Evolutionary conservation across 2,797 vertebrate genomes (phyloP).

Genomic region (Xenops minutus): DNA sequence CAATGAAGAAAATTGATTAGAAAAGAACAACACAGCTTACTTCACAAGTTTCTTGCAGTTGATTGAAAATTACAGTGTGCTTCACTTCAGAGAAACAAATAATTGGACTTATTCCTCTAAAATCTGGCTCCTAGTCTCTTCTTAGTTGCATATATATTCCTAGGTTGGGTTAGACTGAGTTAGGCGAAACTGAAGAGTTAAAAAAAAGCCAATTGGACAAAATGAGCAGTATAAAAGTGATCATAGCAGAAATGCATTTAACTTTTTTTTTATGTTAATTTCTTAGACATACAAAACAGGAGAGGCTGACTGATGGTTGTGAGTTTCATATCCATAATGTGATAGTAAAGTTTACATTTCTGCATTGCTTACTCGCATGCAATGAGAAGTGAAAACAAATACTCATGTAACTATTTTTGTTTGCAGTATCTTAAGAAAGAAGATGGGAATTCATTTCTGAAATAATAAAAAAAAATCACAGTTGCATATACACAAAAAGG

Average conservation of each 20-base stretch:
- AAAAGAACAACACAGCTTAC: background rate
- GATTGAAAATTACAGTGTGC: background rate
- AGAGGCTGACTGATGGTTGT: background rate
- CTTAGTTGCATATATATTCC: background rate
- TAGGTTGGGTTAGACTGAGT: background rate
- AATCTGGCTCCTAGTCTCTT: background rate
- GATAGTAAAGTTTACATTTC: background rate
- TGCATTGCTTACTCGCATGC: background rate
- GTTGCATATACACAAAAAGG: background rate
- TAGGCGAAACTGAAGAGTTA: background rate
- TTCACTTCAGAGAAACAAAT: background rate
- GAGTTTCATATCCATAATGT: background rate
- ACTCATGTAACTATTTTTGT: background rate
- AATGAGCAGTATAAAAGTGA: background rate
- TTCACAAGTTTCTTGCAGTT: background rate
- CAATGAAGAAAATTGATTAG: background rate
- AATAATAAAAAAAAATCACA: background rate
- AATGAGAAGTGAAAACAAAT: background rate
- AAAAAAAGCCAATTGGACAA: background rate
- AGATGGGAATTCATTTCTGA: background rate
- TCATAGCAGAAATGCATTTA: background rate
- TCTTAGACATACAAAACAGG: background rate
- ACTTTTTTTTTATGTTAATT: background rate
- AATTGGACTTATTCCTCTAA: background rate
- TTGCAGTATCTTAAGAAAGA: background rate